Evolutionary conservation across 2,797 vertebrate genomes (phyloP), one percentile per base, ranked within the genome.

Genomic region (Poecilia wingei): DNA sequence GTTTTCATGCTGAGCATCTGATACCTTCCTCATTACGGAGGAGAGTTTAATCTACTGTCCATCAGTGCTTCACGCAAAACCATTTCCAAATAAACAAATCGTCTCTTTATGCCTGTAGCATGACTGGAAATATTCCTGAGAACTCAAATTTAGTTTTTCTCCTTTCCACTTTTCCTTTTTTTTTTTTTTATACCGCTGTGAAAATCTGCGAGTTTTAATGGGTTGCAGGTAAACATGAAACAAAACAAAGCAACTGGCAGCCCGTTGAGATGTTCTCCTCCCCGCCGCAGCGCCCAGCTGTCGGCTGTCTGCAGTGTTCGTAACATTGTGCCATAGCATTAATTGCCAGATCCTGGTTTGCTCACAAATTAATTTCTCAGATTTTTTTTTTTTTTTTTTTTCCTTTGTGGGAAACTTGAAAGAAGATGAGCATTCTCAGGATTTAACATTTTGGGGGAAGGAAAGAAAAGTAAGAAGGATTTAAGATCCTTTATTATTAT

Each of bases 81-180:
- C 41, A 43, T 69, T n/a, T 25, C 68, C 12, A 69, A 51, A 33
- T n/a, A 16, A 61, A 61, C 45, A 72, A 72, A 20, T 16, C 10
- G 25, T 75, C 28, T 18, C 75, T 16, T 57, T 5, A 16, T 79
- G 33, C 70, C 59, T 86, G 45, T 84, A 76, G 80, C 69, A 80
- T 80, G 95, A 95, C 94, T 95, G 95, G 94, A 95, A 95, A 64
- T 80, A 45, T 87, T 89, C 86, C 82, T 71, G 71, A 82, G 77
- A 84, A 87, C 84, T 86, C 79, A 28, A 84, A 84, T 86, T 80
- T 78, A 53, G 47, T 64, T 86, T 85, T 84, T 86, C 81, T 87
- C 89, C 89, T 86, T 88, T 89, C 79, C 88, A 72, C 77, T 79
- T 77, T 69, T 91, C 79, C 82, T 76, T 86, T 28, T 43, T 25